phyloP scores from a whole-genome alignment of 2,113 vertebrate genomes.

The Halcyon senegalensis region DNA sequence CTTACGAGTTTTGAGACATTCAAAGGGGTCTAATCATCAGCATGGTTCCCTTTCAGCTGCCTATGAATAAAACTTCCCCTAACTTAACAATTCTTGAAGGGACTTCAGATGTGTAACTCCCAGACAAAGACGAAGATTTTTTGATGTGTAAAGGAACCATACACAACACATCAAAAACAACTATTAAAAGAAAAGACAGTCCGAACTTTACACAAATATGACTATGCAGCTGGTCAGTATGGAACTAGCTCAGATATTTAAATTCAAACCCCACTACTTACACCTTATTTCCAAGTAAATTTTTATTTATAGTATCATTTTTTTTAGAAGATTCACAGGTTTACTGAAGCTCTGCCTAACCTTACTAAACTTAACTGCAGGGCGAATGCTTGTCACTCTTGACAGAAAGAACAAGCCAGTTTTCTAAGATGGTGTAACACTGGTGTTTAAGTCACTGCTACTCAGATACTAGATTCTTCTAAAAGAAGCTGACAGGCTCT shows the following conservation, averaged over 20 bases:
- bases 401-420: neutral
- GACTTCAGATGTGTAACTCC: neutral
- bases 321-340: neutral
- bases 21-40: neutral
- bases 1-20: neutral
- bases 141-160: no score
- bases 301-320: neutral
- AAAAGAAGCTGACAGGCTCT: neutral
- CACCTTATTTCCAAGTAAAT: neutral
- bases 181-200: neutral
- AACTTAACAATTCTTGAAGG: neutral
- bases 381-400: neutral
- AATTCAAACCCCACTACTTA: neutral
- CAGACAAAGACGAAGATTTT: neutral
- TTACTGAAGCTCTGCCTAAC: neutral
- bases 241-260: neutral
- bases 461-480: neutral
- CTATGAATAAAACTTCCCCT: neutral
- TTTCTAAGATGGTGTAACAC: neutral
- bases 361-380: neutral
- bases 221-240: neutral
- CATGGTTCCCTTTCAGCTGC: neutral
- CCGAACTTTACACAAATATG: neutral
- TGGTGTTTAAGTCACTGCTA: neutral
- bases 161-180: neutral